A percentile compares a stretch with the other conserved stretches of the same genome.
These are phyloP conservation scores for Lepus europaeus DNA, from an alignment of 2,113 vertebrate genomes.

Conservation along the genomic window DNA sequence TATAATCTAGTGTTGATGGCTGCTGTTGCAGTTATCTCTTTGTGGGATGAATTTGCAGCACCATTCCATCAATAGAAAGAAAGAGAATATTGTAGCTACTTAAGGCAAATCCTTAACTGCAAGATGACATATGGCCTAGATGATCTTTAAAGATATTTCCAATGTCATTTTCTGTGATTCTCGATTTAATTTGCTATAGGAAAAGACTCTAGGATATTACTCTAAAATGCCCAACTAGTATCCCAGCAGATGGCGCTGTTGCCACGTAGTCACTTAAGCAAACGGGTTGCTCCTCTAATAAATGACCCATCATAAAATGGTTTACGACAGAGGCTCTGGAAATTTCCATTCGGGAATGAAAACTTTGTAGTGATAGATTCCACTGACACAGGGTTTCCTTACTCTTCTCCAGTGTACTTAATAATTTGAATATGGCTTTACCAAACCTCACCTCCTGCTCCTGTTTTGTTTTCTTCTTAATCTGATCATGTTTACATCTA, in stretches of 20 bases:
- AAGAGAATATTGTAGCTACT: constrained; percentile 48
- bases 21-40: neutral
- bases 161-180: constrained; percentile 44
- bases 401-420: neutral
- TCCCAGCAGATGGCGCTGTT: constrained; percentile 84
- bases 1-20: constrained; percentile 7
- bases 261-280: constrained; percentile 33
- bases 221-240: neutral
- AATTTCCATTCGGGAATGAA: constrained; percentile 23
- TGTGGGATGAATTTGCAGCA: constrained; percentile 33
- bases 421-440: neutral
- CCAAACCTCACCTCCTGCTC: neutral
- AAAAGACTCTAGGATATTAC: neutral
- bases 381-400: neutral
- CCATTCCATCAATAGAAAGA: neutral
- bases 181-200: constrained; percentile 51
- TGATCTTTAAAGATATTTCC: constrained; percentile 51
- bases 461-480: neutral
- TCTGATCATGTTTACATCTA: neutral
- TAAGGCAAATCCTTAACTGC: neutral
- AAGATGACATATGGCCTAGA: neutral
- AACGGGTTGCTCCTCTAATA: neutral
- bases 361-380: neutral
- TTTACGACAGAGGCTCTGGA: constrained; percentile 1
- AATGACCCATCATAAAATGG: constrained; percentile 64